Evolutionary conservation across 64 coral and sea anemone genomes (phyloP), one percentile per base, ranked within the genome.

Genomic region (Actinia tenebrosa): DNA sequence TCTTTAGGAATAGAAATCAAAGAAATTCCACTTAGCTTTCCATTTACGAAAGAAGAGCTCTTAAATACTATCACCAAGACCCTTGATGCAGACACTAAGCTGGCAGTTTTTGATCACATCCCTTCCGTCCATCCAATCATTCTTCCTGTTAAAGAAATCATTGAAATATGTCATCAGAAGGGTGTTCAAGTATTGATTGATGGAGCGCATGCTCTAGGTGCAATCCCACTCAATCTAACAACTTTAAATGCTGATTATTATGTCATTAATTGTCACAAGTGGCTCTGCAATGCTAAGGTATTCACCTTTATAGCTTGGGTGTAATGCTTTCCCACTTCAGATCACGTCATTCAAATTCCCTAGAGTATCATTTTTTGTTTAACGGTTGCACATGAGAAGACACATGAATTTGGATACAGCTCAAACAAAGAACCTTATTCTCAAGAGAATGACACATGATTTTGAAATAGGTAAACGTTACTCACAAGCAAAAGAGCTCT

Each of bases 241-340:
- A 16, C 10, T 14, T 71, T 91, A 25, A 71, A 87, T 42, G 84
- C 89, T 81, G 89, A 91, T 55, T 91, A 91, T 62, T 91, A 91
- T 91, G 89, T 91, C n/a, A 56, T 72, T 7, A 91, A 91, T 68
- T 80, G 80, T 16, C 89, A 91, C 60, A 91, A 91, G 37, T 91
- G 89, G 89, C 77, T 91, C 47, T 77, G 54, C 18, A 82, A 60
- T 46, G 68, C 84, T 7, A 91, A 91, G 89, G 89, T 91, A 87
- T 50, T 11, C 1, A 58, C 10, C 47, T 50, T 50, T 3, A 5
- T 50, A 50, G 47, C 47, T 50, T 13, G 10, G 56, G 56, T 58
- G 8, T 66, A 23, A 5, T 66, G 22, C 7, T 66, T 66, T 66
- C 15, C 63, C 19, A 25, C 1, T 66, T 66, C 22, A 23, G 15